A percentile compares a stretch with the other conserved stretches of the same genome.
Evolutionary conservation across 2,888 invertebrate species (phyloP).

Genomic region (Lacanobia oleracea): DNA sequence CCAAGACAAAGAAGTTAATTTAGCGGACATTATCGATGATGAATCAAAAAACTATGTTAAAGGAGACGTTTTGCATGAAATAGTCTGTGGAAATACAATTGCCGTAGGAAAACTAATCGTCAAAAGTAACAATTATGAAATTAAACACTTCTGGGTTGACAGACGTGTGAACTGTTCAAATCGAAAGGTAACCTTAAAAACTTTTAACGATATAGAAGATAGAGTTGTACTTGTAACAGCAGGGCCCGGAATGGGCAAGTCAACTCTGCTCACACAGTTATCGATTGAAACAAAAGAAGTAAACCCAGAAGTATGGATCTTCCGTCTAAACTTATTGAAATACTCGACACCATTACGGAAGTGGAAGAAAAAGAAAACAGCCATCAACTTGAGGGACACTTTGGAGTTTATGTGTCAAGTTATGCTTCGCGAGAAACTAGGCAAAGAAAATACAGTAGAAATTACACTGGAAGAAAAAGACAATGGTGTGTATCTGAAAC

Average conservation of each 20-base stretch:
- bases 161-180: constrained; percentile 17
- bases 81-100: constrained; percentile 23
- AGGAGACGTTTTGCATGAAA: constrained; percentile 37
- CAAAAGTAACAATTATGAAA: constrained; percentile 36
- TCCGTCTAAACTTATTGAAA: constrained; percentile 47
- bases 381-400: constrained; percentile 2
- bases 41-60: constrained; percentile 31
- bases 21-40: constrained; percentile 34
- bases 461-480: constrained; percentile 3
- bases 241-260: constrained; percentile 61
- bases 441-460: background rate
- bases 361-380: constrained; percentile 26
- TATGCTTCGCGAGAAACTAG: background rate
- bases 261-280: constrained; percentile 50
- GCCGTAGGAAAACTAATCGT: constrained; percentile 24
- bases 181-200: background rate
- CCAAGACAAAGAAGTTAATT: constrained; percentile 39
- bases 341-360: constrained; percentile 28
- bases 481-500: constrained; percentile 14
- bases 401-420: constrained; percentile 26
- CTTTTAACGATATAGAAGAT: background rate
- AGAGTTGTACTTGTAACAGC: constrained; percentile 44
- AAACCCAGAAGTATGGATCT: constrained; percentile 47
- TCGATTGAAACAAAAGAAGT: constrained; percentile 44
- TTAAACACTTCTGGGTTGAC: constrained; percentile 38